Evolutionary conservation across 2,113 vertebrate species (phyloP).

Genomic region (Isichthys henryi): DNA sequence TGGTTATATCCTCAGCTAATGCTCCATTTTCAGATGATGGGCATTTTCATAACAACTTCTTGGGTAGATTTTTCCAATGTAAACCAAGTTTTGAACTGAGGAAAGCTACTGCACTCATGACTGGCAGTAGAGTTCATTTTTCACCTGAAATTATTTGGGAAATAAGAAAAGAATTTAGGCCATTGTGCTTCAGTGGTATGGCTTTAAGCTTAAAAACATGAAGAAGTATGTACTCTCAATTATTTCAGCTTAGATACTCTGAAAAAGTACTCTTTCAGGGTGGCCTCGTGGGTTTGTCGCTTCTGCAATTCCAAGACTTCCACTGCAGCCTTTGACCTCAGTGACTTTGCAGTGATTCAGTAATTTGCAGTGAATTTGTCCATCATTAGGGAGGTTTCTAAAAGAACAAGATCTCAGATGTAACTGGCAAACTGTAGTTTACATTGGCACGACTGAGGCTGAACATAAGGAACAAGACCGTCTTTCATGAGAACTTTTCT

Average conservation of each 20-base stretch:
- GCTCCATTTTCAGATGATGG: not conserved
- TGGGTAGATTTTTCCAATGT: not conserved
- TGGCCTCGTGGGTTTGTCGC: not conserved
- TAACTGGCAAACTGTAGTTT: not conserved
- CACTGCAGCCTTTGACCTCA: not conserved
- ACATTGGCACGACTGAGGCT: not conserved
- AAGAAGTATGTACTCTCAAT: not conserved
- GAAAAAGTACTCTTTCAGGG: not conserved
- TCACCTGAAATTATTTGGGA: not conserved
- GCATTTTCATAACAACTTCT: not conserved
- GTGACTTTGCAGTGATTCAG: constrained; percentile 9
- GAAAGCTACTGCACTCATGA: not conserved
- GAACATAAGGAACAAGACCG: not conserved
- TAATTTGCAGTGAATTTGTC: not conserved
- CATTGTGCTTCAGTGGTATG: not conserved
- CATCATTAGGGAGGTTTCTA: not conserved
- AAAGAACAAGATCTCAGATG: not conserved
- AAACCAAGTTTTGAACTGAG: not conserved
- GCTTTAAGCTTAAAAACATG: not conserved
- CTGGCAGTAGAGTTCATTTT: not conserved
- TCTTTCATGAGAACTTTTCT: not conserved
- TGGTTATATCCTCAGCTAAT: not conserved
- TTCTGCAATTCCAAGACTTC: not conserved
- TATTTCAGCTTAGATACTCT: not conserved
- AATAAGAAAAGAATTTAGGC: not conserved